Evolutionary conservation across 2,113 vertebrate species (phyloP).

Genomic region (Argyrosomus japonicus): DNA sequence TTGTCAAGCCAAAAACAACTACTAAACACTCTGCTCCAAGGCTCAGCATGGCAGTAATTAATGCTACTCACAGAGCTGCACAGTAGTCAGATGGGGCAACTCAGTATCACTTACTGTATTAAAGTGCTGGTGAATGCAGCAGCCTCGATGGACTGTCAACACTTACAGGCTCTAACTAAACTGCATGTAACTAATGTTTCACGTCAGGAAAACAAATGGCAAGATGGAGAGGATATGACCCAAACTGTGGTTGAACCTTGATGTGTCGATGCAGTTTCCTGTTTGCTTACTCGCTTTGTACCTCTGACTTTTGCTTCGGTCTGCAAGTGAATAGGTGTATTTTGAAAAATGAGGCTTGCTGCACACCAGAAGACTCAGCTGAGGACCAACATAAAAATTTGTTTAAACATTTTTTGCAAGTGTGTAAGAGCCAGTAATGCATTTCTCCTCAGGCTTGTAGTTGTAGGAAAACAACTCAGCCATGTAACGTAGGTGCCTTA

Average conservation of each 20-base stretch:
- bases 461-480: background rate
- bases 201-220: constrained; percentile 24
- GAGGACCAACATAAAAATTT: background rate
- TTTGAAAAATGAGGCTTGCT: background rate
- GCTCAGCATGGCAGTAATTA: constrained; percentile 20
- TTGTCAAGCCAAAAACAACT: background rate
- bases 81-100: background rate
- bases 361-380: background rate
- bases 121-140: background rate
- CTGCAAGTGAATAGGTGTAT: background rate
- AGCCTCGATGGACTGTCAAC: background rate
- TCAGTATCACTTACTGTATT: background rate
- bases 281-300: constrained; percentile 65
- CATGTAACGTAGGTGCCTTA: background rate
- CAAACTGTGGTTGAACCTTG: constrained; percentile 63
- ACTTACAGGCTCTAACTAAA: constrained; percentile 4
- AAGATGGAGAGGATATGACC: constrained; percentile 72
- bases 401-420: background rate
- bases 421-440: background rate
- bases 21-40: background rate
- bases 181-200: background rate
- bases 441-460: background rate
- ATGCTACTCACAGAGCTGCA: constrained; percentile 10
- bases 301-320: constrained; percentile 28
- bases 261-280: constrained; percentile 75